Percentiles rank a stretch among this genome's conserved stretches.
Conservation (phyloP, 2,888 invertebrate genomes). For the Anoncus sp. region DNA sequence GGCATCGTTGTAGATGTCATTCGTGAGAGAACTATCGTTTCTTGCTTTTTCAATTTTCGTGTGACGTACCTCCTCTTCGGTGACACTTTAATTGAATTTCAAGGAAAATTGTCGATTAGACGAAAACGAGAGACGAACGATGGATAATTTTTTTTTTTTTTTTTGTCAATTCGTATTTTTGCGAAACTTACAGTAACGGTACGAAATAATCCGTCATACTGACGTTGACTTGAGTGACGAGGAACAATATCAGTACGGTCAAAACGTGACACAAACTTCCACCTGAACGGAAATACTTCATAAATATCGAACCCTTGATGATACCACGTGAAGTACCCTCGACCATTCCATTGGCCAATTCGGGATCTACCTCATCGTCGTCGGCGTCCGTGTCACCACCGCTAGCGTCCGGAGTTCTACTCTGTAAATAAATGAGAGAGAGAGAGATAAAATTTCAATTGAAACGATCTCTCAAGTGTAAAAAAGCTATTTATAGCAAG, state of each 20-base stretch:
- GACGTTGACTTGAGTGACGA: slow-evolving; percentile 86
- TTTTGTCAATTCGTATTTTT: no score
- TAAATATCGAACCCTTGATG: slow-evolving; percentile 82
- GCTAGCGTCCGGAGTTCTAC: slow-evolving; percentile 77
- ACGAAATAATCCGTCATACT: slow-evolving; percentile 89
- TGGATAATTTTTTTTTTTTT: no score
- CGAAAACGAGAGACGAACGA: neutral
- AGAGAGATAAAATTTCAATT: neutral
- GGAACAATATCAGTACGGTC: slow-evolving; percentile 83
- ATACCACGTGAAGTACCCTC: slow-evolving; percentile 83
- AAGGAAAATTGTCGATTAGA: slow-evolving; percentile 79
- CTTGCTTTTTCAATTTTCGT: slow-evolving; percentile 19
- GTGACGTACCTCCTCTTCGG: slow-evolving; percentile 83
- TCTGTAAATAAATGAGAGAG: slow-evolving; percentile 73
- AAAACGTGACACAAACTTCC: slow-evolving; percentile 83
- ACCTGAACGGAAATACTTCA: slow-evolving; percentile 85
- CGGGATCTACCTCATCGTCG: slow-evolving; percentile 75
- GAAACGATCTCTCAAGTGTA: neutral
- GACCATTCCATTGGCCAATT: slow-evolving; percentile 74
- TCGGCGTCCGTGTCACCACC: slow-evolving; percentile 74
- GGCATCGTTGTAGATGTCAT: slow-evolving; percentile 59
- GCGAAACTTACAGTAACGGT: slow-evolving; percentile 75
- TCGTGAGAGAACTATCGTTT: no score
- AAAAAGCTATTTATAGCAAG: no score
- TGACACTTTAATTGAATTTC: slow-evolving; percentile 84